Evolutionary conservation across 2,888 invertebrate species (phyloP).

Genomic region (Polyommatus iphigenia): DNA sequence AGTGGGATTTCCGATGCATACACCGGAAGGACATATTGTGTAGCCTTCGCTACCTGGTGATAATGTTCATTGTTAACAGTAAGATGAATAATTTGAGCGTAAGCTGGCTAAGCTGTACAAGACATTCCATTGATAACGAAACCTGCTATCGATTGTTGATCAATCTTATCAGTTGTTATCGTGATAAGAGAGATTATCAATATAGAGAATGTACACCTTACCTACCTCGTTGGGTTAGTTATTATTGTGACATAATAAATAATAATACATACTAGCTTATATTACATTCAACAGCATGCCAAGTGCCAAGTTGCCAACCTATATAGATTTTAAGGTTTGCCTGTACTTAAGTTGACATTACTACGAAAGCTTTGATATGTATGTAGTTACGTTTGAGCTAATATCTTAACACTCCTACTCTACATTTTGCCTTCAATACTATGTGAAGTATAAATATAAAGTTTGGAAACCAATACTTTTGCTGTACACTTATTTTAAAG

Average conservation of each 20-base stretch:
- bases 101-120: conserved; percentile 53
- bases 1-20: conserved; percentile 46
- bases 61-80: conserved; percentile 68
- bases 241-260: background rate
- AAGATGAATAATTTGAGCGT: conserved; percentile 60
- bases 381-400: no score
- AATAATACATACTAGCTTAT: no score
- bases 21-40: conserved; percentile 75
- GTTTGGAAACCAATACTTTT: no score
- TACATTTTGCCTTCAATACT: no score
- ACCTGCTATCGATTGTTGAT: conserved; percentile 39
- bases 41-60: conserved; percentile 75
- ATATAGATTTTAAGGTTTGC: no score
- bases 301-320: no score
- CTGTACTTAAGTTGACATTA: no score
- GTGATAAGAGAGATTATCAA: conserved; percentile 48
- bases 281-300: no score
- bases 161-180: conserved; percentile 45
- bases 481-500: no score
- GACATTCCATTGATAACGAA: conserved; percentile 59
- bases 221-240: background rate
- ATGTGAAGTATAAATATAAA: no score
- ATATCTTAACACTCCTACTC: no score
- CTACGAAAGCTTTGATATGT: no score
- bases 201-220: background rate